phyloP scores from a whole-genome alignment of 2,113 vertebrate species.

The Catharus fuscescens region DNA sequence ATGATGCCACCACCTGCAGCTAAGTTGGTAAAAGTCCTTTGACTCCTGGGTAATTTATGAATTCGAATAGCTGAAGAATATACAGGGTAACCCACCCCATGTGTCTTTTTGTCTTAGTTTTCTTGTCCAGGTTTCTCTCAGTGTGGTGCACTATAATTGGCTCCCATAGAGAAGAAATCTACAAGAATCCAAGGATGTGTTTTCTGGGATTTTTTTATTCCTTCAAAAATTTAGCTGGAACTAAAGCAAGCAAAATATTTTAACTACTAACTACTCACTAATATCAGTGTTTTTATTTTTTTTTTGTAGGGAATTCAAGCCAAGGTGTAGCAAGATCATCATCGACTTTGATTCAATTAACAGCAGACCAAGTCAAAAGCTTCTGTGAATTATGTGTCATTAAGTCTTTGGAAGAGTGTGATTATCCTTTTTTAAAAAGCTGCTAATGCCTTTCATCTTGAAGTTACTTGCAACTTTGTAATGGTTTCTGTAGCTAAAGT shows the following conservation, averaged over 20 bases:
- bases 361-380: conserved; percentile 69
- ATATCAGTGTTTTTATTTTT: conserved; percentile 6
- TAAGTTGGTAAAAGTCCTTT: conserved; percentile 70
- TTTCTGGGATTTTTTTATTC: background rate
- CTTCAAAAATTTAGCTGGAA: conserved; percentile 54
- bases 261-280: conserved; percentile 54
- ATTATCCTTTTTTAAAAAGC: conserved; percentile 66
- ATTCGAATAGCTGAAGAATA: conserved; percentile 60
- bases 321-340: conserved; percentile 82
- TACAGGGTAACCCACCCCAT: conserved; percentile 35
- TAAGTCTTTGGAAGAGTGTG: conserved; percentile 54
- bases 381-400: conserved; percentile 68
- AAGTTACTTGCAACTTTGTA: conserved; percentile 71
- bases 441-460: conserved; percentile 68
- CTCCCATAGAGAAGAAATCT: conserved; percentile 71
- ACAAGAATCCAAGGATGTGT: conserved; percentile 41
- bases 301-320: conserved; percentile 82
- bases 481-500: conserved; percentile 30
- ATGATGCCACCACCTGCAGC: conserved; percentile 53
- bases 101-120: conserved; percentile 71
- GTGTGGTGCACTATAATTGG: conserved; percentile 77
- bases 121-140: conserved; percentile 65
- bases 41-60: conserved; percentile 71
- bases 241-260: conserved; percentile 71
- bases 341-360: conserved; percentile 89